Conservation (phyloP, 1,140 invertebrate genomes). For the Triops cancriformis region DNA sequence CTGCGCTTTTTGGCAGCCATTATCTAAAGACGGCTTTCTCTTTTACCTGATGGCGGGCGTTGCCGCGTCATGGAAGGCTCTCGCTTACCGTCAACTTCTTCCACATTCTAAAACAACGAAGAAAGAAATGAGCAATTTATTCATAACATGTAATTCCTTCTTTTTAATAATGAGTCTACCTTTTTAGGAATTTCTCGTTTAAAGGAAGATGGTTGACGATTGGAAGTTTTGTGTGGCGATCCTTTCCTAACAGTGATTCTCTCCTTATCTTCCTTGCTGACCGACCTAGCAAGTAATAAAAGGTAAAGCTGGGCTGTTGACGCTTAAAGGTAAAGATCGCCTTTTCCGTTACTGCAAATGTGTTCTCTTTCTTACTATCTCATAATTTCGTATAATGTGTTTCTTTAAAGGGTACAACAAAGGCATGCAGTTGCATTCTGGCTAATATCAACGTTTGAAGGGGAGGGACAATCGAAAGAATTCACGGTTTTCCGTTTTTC, state of each 20-base stretch:
- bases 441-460: no score
- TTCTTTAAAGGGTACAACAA: no score
- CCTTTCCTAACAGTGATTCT: slow-evolving; percentile 72
- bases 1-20: no score
- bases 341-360: no score
- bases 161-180: neutral
- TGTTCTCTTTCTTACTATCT: no score
- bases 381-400: no score
- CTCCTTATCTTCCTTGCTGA: slow-evolving; percentile 78
- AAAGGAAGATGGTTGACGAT: slow-evolving; percentile 38
- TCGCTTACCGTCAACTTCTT: slow-evolving; percentile 27
- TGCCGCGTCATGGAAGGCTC: neutral
- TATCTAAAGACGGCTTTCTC: neutral
- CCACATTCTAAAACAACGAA: neutral
- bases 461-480: no score
- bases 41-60: neutral
- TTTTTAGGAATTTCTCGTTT: slow-evolving; percentile 33
- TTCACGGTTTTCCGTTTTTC: no score
- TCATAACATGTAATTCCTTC: neutral
- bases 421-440: no score
- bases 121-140: neutral
- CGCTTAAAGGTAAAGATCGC: no score
- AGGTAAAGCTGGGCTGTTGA: slow-evolving; percentile 3
- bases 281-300: slow-evolving; percentile 46
- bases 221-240: slow-evolving; percentile 50